Percentiles rank a stretch among this genome's conserved stretches.
Evolutionary conservation across 2,113 vertebrate genomes (phyloP).

Genomic region (Peromyscus leucopus): DNA sequence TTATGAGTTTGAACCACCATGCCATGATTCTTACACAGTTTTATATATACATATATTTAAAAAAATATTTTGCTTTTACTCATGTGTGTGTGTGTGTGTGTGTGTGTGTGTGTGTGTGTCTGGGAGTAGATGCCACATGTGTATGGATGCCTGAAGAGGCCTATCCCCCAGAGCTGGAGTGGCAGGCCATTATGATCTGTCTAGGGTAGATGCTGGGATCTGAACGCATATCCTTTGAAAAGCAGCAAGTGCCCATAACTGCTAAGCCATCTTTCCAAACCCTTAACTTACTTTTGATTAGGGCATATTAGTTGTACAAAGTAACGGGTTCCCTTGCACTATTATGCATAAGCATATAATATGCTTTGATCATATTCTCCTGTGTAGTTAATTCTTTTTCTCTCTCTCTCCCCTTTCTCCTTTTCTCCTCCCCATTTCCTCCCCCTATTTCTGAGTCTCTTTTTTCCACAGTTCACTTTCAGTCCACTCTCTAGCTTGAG

Average conservation of each 20-base stretch:
- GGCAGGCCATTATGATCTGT: neutral
- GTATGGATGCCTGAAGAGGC: neutral
- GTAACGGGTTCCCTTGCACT: neutral
- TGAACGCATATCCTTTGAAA: neutral
- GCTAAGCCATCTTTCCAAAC: neutral
- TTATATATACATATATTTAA: neutral
- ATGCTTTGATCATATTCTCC: neutral
- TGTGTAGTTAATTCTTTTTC: neutral
- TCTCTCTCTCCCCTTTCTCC: too few relatives aligned
- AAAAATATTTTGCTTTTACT: neutral
- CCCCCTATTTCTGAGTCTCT: neutral
- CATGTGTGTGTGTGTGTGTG: neutral
- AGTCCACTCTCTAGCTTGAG: neutral
- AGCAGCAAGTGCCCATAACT: neutral
- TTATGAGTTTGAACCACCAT: neutral
- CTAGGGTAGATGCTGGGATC: too few relatives aligned
- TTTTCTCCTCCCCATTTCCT: fast-evolving
- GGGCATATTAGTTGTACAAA: neutral
- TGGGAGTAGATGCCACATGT: neutral
- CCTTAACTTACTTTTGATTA: neutral
- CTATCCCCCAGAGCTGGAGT: neutral
- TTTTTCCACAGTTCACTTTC: neutral
- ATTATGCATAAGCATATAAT: neutral
- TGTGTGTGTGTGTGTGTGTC: neutral
- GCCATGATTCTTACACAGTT: neutral